Percentiles rank a stretch among this genome's conserved stretches.
phyloP scores from a whole-genome alignment of 2,888 invertebrate species.

The Catocala sponsa region DNA sequence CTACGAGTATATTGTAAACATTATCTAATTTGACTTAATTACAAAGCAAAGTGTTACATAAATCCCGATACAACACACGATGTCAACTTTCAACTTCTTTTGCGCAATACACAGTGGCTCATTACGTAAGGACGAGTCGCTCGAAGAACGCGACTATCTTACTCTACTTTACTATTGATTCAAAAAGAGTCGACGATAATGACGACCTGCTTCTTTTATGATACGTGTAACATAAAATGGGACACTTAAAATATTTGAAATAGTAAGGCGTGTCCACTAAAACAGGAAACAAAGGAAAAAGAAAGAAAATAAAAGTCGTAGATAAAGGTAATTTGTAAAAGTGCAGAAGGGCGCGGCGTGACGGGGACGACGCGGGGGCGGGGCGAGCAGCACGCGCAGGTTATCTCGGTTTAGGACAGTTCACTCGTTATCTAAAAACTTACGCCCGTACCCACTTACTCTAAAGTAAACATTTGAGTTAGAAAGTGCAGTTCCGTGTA shows the following conservation, averaged over 20 bases:
- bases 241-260: conserved; percentile 42
- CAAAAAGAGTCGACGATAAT: conserved; percentile 20
- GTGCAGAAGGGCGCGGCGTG: conserved; percentile 51
- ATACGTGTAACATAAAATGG: conserved; percentile 37
- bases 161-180: conserved; percentile 34
- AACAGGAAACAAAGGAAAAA: conserved; percentile 70
- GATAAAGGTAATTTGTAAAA: conserved; percentile 79
- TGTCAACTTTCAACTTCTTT: conserved; percentile 55
- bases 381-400: conserved; percentile 62
- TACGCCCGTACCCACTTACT: conserved; percentile 78
- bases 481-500: conserved; percentile 87
- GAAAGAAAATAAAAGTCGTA: too few relatives aligned
- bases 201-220: conserved; percentile 43
- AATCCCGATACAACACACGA: conserved; percentile 44
- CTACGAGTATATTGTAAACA: conserved; percentile 12
- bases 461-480: conserved; percentile 83
- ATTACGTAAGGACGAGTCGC: conserved; percentile 47
- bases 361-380: too few relatives aligned
- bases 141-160: conserved; percentile 18
- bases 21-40: conserved; percentile 38
- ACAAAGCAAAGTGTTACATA: conserved; percentile 34
- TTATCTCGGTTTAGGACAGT: conserved; percentile 80
- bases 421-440: conserved; percentile 78
- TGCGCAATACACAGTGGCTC: conserved; percentile 42
- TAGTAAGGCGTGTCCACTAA: conserved; percentile 64